Base-by-base conservation (phyloP, 53 echinoderm and acorn worm genomes). In the Glandiceps talaboti region DNA sequence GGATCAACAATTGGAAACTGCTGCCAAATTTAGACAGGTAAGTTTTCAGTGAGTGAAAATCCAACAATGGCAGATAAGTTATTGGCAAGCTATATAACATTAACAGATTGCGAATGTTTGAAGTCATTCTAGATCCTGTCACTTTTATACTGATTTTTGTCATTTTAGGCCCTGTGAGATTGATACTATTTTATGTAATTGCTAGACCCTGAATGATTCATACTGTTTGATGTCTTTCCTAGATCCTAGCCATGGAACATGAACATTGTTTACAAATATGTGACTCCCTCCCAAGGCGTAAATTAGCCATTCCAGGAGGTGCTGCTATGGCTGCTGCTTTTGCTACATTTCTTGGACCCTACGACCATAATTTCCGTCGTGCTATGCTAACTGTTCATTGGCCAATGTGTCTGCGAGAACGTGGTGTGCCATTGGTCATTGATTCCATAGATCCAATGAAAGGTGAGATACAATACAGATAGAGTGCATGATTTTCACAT, bases 361-460 rank as follows among this genome's bases (percentile, higher is more conserved):
- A 96, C 29, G 96, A 90, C 76, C 88, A 88, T 81, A 88, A 87
- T 76, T 92, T 96, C 87, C 88, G 96, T 30, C 88, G 90, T n/a
- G 88, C 91, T 1, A 86, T 96, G 83, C 79, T 96, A 29, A 96
- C 96, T n/a, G 83, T 96, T 25, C 96, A 96, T 74, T 96, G 96
- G 96, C 96, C 96, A 1, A 33, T 96, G 81, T 96, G 96, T 45
- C 85, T 96, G 1, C 90, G 92, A 29, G 96, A 96, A 83, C 88
- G 96, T n/a, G 96, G 96, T 28, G 91, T 96, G 6, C 96, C 96
- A 10, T 80, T 96, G 74, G 87, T 92, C 27, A 96, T 96, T 28
- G 96, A 96, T 85, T 90, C 88, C 27, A 90, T 96, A 33, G 96
- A 96, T 76, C 96, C 96, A 6, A 96, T 96, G 88, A 96, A 92